Percentiles rank a stretch among this genome's conserved stretches.
These are phyloP conservation scores for Aleiodes leptofemur DNA, from an alignment of 2,888 invertebrate species.

Conservation along the genomic window DNA sequence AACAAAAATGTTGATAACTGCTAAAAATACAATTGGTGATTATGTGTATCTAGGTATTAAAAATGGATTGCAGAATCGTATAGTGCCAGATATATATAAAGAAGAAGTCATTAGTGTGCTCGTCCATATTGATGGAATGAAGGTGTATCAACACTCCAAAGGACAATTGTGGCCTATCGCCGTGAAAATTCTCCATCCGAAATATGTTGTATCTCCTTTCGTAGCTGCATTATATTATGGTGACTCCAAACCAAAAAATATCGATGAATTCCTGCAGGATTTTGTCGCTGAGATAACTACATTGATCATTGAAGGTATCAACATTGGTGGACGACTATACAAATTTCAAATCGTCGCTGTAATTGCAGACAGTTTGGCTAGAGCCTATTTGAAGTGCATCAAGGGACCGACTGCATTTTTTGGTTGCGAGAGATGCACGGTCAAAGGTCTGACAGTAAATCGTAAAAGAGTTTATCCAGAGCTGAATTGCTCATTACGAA, in stretches of 20 bases:
- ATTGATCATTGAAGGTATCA: constrained; percentile 43
- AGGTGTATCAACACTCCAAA: constrained; percentile 44
- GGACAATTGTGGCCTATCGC: constrained; percentile 50
- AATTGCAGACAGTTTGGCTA: constrained; percentile 50
- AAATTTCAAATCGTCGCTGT: constrained; percentile 48
- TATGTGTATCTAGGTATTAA: constrained; percentile 43
- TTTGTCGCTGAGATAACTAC: constrained; percentile 48
- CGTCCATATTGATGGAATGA: constrained; percentile 45
- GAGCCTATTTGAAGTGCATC: constrained; percentile 49
- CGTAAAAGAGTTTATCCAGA: too few relatives aligned
- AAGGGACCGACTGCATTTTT: constrained; percentile 49
- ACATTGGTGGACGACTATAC: constrained; percentile 39
- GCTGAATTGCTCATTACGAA: too few relatives aligned
- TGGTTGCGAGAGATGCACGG: constrained; percentile 51
- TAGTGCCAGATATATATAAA: constrained; percentile 22
- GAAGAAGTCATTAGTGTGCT: constrained; percentile 38
- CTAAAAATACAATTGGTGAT: constrained; percentile 9
- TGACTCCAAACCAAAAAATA: constrained; percentile 47
- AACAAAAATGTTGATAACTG: constrained; percentile 22
- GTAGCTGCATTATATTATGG: constrained; percentile 35
- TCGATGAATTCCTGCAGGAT: constrained; percentile 43
- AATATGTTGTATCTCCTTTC: constrained; percentile 22
- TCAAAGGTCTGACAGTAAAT: too few relatives aligned
- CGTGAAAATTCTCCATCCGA: constrained; percentile 16
- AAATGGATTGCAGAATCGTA: constrained; percentile 35